Percentiles rank a stretch among this genome's conserved stretches.
Conservation (phyloP, 2,888 invertebrate genomes). For the Hemicrepidius hirtus region DNA sequence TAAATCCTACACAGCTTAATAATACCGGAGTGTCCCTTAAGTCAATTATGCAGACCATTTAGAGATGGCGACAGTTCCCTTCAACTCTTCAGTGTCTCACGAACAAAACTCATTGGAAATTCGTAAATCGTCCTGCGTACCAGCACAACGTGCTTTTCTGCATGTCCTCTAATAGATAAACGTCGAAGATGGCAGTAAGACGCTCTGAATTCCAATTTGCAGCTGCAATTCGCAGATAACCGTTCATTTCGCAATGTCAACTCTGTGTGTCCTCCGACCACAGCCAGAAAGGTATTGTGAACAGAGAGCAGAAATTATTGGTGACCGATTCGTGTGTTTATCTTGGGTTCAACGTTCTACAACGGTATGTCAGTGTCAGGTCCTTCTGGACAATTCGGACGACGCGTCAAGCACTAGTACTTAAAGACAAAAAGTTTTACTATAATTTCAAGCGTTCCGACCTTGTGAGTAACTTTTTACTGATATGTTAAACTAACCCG, state of each 20-base stretch:
- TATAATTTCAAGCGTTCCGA: constrained; percentile 30
- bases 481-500: constrained; percentile 13
- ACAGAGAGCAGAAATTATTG: constrained; percentile 37
- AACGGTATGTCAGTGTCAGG: constrained; percentile 55
- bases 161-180: constrained; percentile 41
- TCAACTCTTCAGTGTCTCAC: constrained; percentile 9
- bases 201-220: constrained; percentile 45
- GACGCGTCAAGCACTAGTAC: constrained; percentile 40
- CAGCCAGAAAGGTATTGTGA: constrained; percentile 24
- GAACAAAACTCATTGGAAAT: constrained; percentile 41
- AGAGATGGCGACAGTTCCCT: constrained; percentile 12
- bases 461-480: neutral
- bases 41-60: constrained; percentile 26
- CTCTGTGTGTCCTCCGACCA: constrained; percentile 16
- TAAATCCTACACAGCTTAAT: too few relatives aligned
- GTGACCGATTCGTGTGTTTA: constrained; percentile 51
- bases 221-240: constrained; percentile 42
- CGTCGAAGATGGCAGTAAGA: constrained; percentile 39
- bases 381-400: constrained; percentile 36
- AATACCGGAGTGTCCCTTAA: constrained; percentile 15
- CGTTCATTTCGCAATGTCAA: constrained; percentile 47
- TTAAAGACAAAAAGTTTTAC: constrained; percentile 37
- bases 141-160: neutral
- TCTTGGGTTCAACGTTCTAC: constrained; percentile 56
- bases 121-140: constrained; percentile 37